A percentile compares a stretch with the other conserved stretches of the same genome.
Conservation (phyloP, 2,113 vertebrate genomes). For the Pogona vitticeps region DNA sequence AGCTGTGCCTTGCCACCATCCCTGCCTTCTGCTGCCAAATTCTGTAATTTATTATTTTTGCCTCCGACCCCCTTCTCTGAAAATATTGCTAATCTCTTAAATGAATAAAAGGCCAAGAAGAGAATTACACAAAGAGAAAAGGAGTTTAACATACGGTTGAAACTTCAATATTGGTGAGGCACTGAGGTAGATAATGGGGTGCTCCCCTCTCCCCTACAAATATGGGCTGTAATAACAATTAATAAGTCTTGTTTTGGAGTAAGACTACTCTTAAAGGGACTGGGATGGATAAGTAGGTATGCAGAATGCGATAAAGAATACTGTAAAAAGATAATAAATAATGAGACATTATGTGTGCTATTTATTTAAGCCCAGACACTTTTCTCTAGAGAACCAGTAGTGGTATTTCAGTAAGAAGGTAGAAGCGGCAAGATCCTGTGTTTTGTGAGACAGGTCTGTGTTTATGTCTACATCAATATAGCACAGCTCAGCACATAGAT, state of each 20-base stretch:
- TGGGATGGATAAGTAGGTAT: conserved; percentile 34
- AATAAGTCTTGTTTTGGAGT: conserved; percentile 32
- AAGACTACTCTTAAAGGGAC: conserved; percentile 42
- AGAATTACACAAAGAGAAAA: conserved; percentile 42
- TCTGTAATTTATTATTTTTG: conserved; percentile 73
- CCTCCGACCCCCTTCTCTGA: conserved; percentile 26
- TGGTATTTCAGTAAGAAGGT: conserved; percentile 36
- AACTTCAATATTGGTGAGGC: conserved; percentile 43
- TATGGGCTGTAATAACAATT: conserved; percentile 37
- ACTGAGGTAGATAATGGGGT: conserved; percentile 24
- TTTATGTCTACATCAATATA: conserved; percentile 19
- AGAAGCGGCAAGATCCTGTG: conserved; percentile 2
- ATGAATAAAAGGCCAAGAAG: conserved; percentile 48
- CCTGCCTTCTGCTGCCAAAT: conserved; percentile 68
- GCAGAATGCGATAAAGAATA: conserved; percentile 32
- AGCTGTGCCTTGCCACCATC: conserved; percentile 73
- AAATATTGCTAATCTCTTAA: conserved; percentile 70
- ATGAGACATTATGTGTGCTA: conserved; percentile 47
- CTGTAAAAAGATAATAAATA: conserved; percentile 55
- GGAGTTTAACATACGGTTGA: conserved; percentile 55
- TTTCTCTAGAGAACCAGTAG: conserved; percentile 43
- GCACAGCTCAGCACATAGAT: not conserved
- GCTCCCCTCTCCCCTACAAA: not conserved
- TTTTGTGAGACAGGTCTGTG: not conserved
- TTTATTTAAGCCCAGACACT: conserved; percentile 51